Base-by-base conservation (phyloP, 2,797 vertebrate genomes). In the Pelobates cultripes region DNA sequence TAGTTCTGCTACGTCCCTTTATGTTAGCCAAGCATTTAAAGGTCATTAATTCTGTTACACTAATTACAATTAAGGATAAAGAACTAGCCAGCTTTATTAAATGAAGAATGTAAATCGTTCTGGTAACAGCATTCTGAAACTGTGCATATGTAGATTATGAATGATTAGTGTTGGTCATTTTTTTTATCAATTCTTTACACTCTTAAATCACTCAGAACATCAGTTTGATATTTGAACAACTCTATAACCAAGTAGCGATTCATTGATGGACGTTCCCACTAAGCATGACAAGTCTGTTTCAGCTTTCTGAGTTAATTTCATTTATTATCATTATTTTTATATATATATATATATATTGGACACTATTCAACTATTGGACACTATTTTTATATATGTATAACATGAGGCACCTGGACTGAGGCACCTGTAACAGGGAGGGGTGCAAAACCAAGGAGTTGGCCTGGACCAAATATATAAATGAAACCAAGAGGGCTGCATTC, bases 1-100 rank as follows among this genome's bases (percentile, higher is more conserved):
- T 83, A 78, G 81, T 83, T 83, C 71, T 78, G 76, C 81, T 83
- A 10, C 76, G 76, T 83, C 45, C 70, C 76, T 78, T 70, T 83
- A 83, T 83, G 76, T 83, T 63, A 72, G 51, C 63, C 17, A 69
- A 64, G 64, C 81, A 53, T 83, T 71, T 83, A 78, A 83, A 83
- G 76, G 70, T 78, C 75, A 76, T 83, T 69, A 83, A 69, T 57
- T 69, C 76, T 74, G 81, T 83, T 78, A 68, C 81, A 74, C 75
- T 78, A 63, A 83, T 83, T 78, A 78, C 17, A 74, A 83, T 83
- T 83, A 83, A 73, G 76, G 57, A 43, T 83, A 74, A 43, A 61
- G 64, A 77, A 64, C 61, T 43, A 10, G 75, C 73, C 64, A 53
- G 70, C 71, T 78, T 74, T 83, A 78, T 83, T 78, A 78, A 75